phyloP scores from a whole-genome alignment of 2,113 vertebrate genomes.

The Forbesichthys papilliferus region DNA sequence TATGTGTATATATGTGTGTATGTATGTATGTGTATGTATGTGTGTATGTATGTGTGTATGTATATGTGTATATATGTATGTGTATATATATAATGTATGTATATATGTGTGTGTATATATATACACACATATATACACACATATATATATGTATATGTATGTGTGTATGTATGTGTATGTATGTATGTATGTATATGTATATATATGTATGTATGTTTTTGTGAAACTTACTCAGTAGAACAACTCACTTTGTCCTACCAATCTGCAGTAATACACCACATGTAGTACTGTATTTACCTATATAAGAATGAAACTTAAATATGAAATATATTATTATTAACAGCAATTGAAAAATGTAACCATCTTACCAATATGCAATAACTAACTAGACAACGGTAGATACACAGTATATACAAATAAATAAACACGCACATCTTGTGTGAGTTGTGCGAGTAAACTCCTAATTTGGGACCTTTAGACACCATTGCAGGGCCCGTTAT shows the following conservation, averaged over 20 bases:
- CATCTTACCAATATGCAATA: conserved; percentile 79
- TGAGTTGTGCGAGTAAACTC: conserved; percentile 44
- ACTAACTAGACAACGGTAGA: conserved; percentile 59
- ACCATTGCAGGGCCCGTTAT: conserved; percentile 51
- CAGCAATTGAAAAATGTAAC: conserved; percentile 54
- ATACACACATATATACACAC: conserved; percentile 17
- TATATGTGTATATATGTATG: neutral
- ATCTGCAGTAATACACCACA: conserved; percentile 40
- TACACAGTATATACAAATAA: conserved; percentile 19
- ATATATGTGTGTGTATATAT: no score
- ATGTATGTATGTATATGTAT: neutral
- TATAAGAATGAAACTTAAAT: conserved; percentile 78
- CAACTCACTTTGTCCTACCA: conserved; percentile 21
- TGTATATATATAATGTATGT: no score
- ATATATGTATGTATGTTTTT: conserved; percentile 46
- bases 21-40: neutral
- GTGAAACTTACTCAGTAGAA: conserved; percentile 49
- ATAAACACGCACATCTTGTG: conserved; percentile 38
- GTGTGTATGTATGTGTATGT: no score
- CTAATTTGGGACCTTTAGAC: conserved; percentile 35
- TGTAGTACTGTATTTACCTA: conserved; percentile 61
- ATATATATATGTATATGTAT: neutral
- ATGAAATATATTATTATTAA: conserved; percentile 67
- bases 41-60: conserved; percentile 35
- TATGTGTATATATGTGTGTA: no score